A percentile compares a stretch with the other conserved stretches of the same genome.
phyloP scores from a whole-genome alignment of 2,113 vertebrate species.

The Calidris pugnax region DNA sequence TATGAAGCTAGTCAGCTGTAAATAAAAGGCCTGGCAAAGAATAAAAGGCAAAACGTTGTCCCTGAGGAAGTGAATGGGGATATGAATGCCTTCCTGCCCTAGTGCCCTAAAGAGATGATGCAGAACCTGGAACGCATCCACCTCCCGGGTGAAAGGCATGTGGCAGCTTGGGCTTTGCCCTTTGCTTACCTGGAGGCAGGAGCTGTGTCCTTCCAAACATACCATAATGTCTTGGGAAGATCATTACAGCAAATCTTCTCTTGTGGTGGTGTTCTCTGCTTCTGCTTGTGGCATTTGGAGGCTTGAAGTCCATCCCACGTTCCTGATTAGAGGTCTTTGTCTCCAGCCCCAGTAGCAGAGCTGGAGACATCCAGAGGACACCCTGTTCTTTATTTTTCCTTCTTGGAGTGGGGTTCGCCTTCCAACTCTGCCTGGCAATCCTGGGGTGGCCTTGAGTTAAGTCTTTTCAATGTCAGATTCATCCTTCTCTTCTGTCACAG shows the following conservation, averaged over 20 bases:
- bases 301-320: neutral
- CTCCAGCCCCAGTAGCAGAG: neutral
- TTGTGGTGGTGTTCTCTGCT: neutral
- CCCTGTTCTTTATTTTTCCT: neutral
- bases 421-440: neutral
- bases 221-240: neutral
- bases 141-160: neutral
- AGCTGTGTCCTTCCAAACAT: neutral
- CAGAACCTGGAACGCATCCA: neutral
- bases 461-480: neutral
- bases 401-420: neutral
- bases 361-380: neutral
- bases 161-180: neutral
- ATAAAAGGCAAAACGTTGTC: slow-evolving; percentile 45
- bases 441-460: neutral
- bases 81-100: slow-evolving; percentile 2
- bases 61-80: neutral
- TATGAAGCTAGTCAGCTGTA: slow-evolving; percentile 44
- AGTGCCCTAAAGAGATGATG: neutral
- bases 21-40: slow-evolving; percentile 53
- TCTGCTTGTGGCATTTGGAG: neutral
- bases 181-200: neutral
- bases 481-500: neutral
- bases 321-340: neutral
- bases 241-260: neutral